Evolutionary conservation across 2,797 vertebrate genomes (phyloP), one percentile per base, ranked within the genome.

Genomic region (Hafferia zeledoni): DNA sequence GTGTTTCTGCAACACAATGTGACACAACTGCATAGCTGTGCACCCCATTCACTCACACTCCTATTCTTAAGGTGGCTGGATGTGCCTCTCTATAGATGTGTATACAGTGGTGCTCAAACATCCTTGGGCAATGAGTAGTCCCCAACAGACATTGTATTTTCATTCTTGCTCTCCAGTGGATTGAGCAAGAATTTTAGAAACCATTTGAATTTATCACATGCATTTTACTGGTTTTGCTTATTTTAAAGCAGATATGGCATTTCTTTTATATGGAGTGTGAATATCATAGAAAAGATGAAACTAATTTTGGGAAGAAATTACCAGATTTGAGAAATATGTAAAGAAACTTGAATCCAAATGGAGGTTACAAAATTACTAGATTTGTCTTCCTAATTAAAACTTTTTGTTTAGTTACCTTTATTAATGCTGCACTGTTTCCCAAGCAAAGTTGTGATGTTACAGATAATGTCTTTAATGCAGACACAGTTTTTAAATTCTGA

Each of bases 401-500:
- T 37, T 77, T 7, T 4, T 35, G 4, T 63, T 91, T 65, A 77
- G 16, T 98, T 98, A 98, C 98, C 97, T 97, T 96, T 94, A 60
- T 93, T 56, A 56, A 31, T 41, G 76, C 44, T 67, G 92, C 99
- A 99, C 81, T 97, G 94, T 97, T 98, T 95, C 25, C 94, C 97
- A 81, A 99, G 92, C 27, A 97, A 89, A 88, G 96, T 97, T 49
- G 97, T 96, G 87, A 97, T 85, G 65, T 82, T 98, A 89, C 99
- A 99, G 19, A 96, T 94, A 89, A 97, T 71, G 19, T 98, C 96
- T 90, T 97, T 97, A 67, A 81, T 69, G 80, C 99, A 99, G 92
- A 98, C 82, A 93, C 99, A 99, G 22, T 95, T 97, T 95, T 70
- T 97, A 96, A 98, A 97, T 25, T 97, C 97, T 31, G 98, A 97